A percentile compares a stretch with the other conserved stretches of the same genome.
Evolutionary conservation across 2,113 vertebrate genomes (phyloP).

Genomic region (Callaeas wilsoni): DNA sequence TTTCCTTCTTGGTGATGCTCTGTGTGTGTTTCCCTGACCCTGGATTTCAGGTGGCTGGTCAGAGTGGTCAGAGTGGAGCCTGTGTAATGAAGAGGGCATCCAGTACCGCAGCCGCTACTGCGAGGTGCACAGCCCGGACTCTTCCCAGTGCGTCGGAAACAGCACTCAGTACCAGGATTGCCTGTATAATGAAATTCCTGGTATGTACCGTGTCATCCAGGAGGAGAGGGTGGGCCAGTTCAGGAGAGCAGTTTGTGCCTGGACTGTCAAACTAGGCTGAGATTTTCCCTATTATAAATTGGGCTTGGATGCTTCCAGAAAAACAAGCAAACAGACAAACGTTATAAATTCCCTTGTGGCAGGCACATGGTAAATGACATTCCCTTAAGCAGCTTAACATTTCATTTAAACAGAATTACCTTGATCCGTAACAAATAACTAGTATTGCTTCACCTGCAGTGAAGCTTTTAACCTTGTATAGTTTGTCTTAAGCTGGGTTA

Average conservation of each 20-base stretch:
- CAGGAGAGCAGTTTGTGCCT: not conserved
- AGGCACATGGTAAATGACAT: not conserved
- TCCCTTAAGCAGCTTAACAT: not conserved
- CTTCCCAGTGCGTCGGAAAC: constrained; percentile 83
- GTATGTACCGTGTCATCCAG: constrained; percentile 50
- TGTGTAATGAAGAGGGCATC: constrained; percentile 85
- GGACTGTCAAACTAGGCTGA: not conserved
- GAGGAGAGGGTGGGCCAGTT: not conserved
- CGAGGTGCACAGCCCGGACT: constrained; percentile 74
- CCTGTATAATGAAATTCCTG: constrained; percentile 88
- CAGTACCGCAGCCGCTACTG: constrained; percentile 85
- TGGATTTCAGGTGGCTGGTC: constrained; percentile 89
- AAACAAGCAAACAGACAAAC: not conserved
- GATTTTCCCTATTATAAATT: not conserved
- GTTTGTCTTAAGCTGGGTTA: not conserved
- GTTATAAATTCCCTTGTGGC: not conserved
- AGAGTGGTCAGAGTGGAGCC: constrained; percentile 91
- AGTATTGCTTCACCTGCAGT: not conserved
- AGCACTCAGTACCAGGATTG: constrained; percentile 88
- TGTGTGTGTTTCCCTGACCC: not conserved
- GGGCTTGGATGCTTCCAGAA: not conserved
- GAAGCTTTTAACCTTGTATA: not conserved
- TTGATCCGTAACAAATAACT: not conserved
- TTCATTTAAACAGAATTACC: not conserved
- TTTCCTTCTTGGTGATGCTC: not conserved